Evolutionary conservation across 2,797 vertebrate genomes (phyloP).

Genomic region (Enteromius anoplus): DNA sequence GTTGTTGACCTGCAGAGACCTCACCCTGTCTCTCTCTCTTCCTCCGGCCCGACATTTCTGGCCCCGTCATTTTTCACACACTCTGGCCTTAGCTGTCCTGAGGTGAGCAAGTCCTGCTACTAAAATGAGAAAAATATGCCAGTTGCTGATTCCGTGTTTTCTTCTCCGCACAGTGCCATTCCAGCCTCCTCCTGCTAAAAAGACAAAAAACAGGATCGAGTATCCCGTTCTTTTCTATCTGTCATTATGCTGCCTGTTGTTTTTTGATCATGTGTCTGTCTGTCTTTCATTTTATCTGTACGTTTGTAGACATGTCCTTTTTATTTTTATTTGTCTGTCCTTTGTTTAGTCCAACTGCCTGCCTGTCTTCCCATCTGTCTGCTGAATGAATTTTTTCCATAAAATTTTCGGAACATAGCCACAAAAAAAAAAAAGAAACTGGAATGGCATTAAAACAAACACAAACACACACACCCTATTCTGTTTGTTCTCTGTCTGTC

Average conservation of each 20-base stretch:
- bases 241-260: neutral
- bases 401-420: neutral
- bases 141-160: neutral
- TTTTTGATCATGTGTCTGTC: neutral
- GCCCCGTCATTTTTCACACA: slow-evolving; percentile 9
- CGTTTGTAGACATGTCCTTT: neutral
- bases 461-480: neutral
- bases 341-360: neutral
- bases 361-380: neutral
- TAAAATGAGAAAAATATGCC: slow-evolving; percentile 24
- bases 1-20: slow-evolving; percentile 15
- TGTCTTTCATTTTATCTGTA: neutral
- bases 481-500: neutral
- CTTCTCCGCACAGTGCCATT: neutral
- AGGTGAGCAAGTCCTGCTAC: neutral
- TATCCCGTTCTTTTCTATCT: too few species aligned
- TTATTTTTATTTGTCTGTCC: neutral
- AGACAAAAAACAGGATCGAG: neutral
- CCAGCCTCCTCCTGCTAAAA: neutral
- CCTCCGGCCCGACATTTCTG: neutral
- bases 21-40: neutral
- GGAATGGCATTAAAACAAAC: neutral
- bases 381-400: neutral
- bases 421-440: neutral
- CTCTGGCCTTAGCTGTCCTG: slow-evolving; percentile 16